Percentiles rank a stretch among this genome's conserved stretches.
phyloP scores from a whole-genome alignment of 2,113 vertebrate genomes.

The Monopterus albus region DNA sequence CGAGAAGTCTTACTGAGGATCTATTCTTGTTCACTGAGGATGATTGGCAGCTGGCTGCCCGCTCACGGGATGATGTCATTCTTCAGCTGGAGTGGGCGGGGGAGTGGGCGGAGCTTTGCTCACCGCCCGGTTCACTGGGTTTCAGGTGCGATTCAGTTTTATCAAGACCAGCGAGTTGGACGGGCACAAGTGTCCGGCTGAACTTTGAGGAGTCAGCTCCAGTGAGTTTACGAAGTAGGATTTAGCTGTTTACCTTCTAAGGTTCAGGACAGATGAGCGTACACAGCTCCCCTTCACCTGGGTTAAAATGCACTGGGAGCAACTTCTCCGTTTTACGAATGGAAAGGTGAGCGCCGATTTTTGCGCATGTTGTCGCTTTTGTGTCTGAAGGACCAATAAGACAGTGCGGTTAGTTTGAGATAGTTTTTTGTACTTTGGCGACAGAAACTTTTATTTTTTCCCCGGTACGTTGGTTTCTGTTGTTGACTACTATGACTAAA shows the following conservation, averaged over 20 bases:
- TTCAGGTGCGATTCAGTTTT: slow-evolving; percentile 77
- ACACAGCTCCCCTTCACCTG: background rate
- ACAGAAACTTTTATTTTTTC: background rate
- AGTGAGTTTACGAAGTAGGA: background rate
- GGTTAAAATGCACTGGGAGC: slow-evolving; percentile 83
- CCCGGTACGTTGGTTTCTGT: slow-evolving; percentile 14
- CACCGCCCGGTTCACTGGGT: background rate
- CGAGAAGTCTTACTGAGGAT: background rate
- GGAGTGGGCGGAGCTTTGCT: slow-evolving; percentile 35
- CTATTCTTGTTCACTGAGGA: slow-evolving; percentile 20
- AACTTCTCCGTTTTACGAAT: slow-evolving; percentile 73
- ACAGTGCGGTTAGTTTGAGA: no score
- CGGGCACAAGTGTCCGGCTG: background rate
- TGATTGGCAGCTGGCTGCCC: slow-evolving; percentile 36
- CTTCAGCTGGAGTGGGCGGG: background rate
- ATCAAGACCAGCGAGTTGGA: slow-evolving; percentile 53
- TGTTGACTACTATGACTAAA: slow-evolving; percentile 23
- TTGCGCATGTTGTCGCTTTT: background rate
- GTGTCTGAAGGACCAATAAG: no score
- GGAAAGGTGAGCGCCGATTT: slow-evolving; percentile 77
- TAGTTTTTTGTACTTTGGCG: no score
- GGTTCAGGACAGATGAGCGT: slow-evolving; percentile 30
- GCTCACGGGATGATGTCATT: slow-evolving; percentile 74
- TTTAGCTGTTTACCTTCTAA: background rate
- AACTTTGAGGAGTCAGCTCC: background rate